Conservation (phyloP, 2,888 invertebrate genomes). For the Molorchus minor region DNA sequence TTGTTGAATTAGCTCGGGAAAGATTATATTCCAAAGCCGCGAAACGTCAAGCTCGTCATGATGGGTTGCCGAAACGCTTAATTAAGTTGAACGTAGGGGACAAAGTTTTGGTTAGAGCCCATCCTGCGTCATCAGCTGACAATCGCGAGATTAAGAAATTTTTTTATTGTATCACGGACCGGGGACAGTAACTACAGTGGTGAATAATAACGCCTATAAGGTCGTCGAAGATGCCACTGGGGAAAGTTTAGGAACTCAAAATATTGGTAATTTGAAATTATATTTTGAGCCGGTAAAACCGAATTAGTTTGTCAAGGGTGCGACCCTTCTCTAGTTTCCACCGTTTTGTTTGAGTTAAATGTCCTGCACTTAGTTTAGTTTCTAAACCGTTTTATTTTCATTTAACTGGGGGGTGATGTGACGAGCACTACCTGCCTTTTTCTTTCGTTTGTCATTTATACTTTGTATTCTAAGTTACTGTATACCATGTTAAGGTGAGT, state of each 20-base stretch:
- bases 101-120: conserved; percentile 11
- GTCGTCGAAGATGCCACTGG: neutral
- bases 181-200: neutral
- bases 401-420: too few species aligned
- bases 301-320: too few species aligned
- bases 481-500: too few species aligned
- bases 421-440: too few species aligned
- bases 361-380: too few species aligned
- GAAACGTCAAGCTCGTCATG: neutral
- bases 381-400: too few species aligned
- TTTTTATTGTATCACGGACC: conserved; percentile 27
- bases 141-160: conserved; percentile 23
- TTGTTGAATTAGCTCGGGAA: neutral
- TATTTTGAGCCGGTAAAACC: too few species aligned
- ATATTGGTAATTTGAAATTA: conserved; percentile 5
- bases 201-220: conserved; percentile 13
- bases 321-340: too few species aligned
- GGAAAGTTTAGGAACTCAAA: conserved; percentile 1
- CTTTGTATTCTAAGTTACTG: too few species aligned
- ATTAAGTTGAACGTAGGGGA: conserved; percentile 4
- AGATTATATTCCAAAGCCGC: neutral
- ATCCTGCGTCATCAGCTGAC: conserved; percentile 17
- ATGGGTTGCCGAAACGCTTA: too few species aligned
- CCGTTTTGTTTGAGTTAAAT: too few species aligned
- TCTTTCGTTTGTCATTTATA: too few species aligned